Evolutionary conservation across 2,113 vertebrate genomes (phyloP), one percentile per base, ranked within the genome.

Genomic region (Gulo gulo): DNA sequence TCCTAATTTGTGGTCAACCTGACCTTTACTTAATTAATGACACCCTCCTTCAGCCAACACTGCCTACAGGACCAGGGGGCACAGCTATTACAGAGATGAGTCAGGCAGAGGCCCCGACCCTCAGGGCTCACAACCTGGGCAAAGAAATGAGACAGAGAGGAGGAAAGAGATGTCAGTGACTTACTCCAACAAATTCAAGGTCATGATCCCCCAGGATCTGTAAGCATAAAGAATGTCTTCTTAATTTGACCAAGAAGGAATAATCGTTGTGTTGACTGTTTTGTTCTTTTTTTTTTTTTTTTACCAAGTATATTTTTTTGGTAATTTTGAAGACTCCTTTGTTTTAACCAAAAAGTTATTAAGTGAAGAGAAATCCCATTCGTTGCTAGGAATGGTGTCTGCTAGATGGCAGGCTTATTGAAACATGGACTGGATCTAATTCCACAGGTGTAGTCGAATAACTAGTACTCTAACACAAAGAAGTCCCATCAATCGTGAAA

Each of bases 1-100:
- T 31, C 21, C 18, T 6, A 21, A 21, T 65, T 50, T 52, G 21
- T 13, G 1, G 6, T 39, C 65, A n/a, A 4, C 4, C 15, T 69
- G 1, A 0, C 36, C 31, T 59, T 73, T 23, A 4, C 42, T 52
- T 71, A n/a, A n/a, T 6, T 2, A 11, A 52, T 45, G 71, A 39
- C 57, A 23, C 29, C 1, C 6, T 79, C 42, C n/a, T 39, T 57
- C 50, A 5, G 1, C 34, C 65, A n/a, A 14, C 29, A 13, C 15
- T 7, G n/a, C 34, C 31, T 6, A 3, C 0, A 4, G 0, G 16
- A 13, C 8, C 4, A 9, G 80, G 16, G 7, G 79, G 52, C 45
- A 16, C 3, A 4, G 7, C 0, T 24, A 34, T 20, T 1, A 4
- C 13, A 26, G 1, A 7, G 23, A 29, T 34, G 88, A 23, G 20